Conservation (phyloP, 2,888 invertebrate genomes). For the Heliconius ethilla region DNA sequence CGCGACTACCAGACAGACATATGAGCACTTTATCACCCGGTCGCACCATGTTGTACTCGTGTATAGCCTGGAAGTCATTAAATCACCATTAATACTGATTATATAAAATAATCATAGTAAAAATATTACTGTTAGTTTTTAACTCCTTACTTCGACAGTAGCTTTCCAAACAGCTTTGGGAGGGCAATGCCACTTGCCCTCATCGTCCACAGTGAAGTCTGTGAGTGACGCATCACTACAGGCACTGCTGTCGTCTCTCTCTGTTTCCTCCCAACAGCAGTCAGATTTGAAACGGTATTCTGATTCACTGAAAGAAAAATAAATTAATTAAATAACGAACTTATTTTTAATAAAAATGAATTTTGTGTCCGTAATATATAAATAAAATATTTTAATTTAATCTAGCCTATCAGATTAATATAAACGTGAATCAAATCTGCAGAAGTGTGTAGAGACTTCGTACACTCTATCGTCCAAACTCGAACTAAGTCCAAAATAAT, state of each 20-base stretch:
- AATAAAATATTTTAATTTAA: background rate
- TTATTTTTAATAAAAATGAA: background rate
- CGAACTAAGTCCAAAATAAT: no score
- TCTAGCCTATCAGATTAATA: background rate
- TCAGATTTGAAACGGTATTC: slow-evolving; percentile 67
- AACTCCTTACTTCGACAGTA: slow-evolving; percentile 84
- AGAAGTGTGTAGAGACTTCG: no score
- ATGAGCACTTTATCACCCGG: slow-evolving; percentile 92
- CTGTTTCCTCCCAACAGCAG: slow-evolving; percentile 63
- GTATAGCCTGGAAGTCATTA: slow-evolving; percentile 83
- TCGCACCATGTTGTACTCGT: slow-evolving; percentile 91
- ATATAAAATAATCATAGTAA: background rate
- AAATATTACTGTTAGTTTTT: background rate
- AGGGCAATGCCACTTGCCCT: slow-evolving; percentile 87
- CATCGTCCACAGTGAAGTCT: slow-evolving; percentile 73
- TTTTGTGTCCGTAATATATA: background rate
- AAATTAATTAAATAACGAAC: background rate
- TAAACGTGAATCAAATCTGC: no score
- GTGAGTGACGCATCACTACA: slow-evolving; percentile 74
- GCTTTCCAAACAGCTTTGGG: slow-evolving; percentile 92
- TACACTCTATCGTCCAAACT: no score
- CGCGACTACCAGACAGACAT: slow-evolving; percentile 91
- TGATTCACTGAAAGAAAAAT: slow-evolving; percentile 55
- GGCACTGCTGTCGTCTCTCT: slow-evolving; percentile 72
- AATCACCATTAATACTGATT: background rate